A percentile compares a stretch with the other conserved stretches of the same genome.
Conservation (phyloP, 2,888 invertebrate genomes). For the Drosophila flavopinicola region DNA sequence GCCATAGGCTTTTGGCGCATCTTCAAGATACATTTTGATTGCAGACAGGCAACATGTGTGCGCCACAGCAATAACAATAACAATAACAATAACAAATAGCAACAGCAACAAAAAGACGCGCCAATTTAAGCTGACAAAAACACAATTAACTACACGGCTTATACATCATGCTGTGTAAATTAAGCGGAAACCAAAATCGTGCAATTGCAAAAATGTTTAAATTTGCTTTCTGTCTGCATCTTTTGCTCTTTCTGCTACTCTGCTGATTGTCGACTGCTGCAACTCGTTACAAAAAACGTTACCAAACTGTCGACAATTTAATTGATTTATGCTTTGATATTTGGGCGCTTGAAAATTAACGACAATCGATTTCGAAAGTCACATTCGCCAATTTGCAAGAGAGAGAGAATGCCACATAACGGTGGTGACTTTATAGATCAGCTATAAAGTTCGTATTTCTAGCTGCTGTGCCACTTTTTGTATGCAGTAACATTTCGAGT, state of each 20-base stretch:
- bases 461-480: neutral
- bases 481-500: too few relatives aligned
- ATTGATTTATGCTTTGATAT: slow-evolving; percentile 63
- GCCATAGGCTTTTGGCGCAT: slow-evolving; percentile 34
- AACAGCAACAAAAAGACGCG: slow-evolving; percentile 27
- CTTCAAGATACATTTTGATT: slow-evolving; percentile 39
- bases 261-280: slow-evolving; percentile 22
- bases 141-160: slow-evolving; percentile 63
- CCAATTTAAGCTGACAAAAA: slow-evolving; percentile 66
- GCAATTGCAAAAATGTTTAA: slow-evolving; percentile 53
- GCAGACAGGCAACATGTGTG: slow-evolving; percentile 2
- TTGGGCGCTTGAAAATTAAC: slow-evolving; percentile 45
- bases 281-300: slow-evolving; percentile 30
- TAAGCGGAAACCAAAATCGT: slow-evolving; percentile 66
- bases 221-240: slow-evolving; percentile 35
- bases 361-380: slow-evolving; percentile 65
- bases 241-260: slow-evolving; percentile 22
- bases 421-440: slow-evolving; percentile 6
- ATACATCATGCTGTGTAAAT: slow-evolving; percentile 44
- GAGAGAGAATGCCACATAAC: slow-evolving; percentile 8
- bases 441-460: slow-evolving; percentile 5
- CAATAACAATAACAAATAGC: slow-evolving; percentile 16
- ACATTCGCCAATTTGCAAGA: neutral
- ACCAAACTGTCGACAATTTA: slow-evolving; percentile 65
- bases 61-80: slow-evolving; percentile 11